Base-by-base conservation (phyloP, 2,888 invertebrate genomes). In the Platerodrilus igneus region DNA sequence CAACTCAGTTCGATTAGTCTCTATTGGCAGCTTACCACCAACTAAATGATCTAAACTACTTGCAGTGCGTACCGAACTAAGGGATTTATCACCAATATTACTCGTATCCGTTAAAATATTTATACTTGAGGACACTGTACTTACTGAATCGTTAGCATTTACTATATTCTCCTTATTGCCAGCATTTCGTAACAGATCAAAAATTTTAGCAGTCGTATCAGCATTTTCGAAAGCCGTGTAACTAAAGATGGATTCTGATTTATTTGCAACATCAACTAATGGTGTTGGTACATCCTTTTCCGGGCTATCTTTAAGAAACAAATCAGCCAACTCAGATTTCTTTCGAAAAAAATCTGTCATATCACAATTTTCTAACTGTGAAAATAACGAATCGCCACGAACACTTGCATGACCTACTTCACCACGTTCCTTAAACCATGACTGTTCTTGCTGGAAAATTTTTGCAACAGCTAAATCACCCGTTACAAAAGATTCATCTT, bases 1-100 rank as follows among this genome's bases (percentile, higher is more conserved):
- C 4, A 80, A 51, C 45, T 77, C 73, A 5, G 69, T 65, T 22
- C 73, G 71, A 0, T 76, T 77, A 1, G 76, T 71, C 53, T 76
- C 73, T 7, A 80, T 65, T 0, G 79, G 77, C 6, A 74, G 47
- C 53, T 64, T 66, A 3, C 66, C 67, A 39, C 63, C 59, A 3
- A 61, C 58, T 20, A 67, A 49, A 33, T 52, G 57, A 29, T 62
- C 62, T 37, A 66, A 48, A 25, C 61, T 59, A 38, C 63, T 64
- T 4, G 60, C 57, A 39, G 61, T 60, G 37, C 63, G 51, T 10
- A 55, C 41, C 2, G 41, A 31, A 31, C 31, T 20, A 13, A 14
- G 4, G 20, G 31, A 11, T 20, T 19, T 31, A 19, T 8, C 31
- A 18, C 27, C 10, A 19, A 10, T 14, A 14, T 33, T 37, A 25